Evolutionary conservation across 2,797 vertebrate genomes (phyloP).

Genomic region (Galago senegalensis): DNA sequence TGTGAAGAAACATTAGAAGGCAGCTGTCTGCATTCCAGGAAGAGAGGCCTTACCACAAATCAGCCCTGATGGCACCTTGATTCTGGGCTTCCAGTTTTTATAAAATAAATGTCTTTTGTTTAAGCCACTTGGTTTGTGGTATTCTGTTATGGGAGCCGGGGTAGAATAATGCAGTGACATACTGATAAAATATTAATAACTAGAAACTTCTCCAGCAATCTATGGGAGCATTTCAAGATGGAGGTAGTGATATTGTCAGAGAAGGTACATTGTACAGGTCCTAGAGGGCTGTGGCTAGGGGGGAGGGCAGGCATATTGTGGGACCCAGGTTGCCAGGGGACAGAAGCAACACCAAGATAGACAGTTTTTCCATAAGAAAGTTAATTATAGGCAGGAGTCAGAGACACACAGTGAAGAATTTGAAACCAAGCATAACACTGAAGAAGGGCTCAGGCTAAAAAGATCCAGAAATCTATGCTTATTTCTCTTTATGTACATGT

Average conservation of each 20-base stretch:
- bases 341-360: background rate
- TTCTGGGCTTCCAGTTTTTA: background rate
- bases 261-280: background rate
- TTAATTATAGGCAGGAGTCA: background rate
- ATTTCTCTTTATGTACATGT: background rate
- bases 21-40: background rate
- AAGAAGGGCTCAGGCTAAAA: background rate
- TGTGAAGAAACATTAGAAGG: background rate
- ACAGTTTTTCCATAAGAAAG: background rate
- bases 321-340: background rate
- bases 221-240: background rate
- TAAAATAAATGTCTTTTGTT: constrained; percentile 13
- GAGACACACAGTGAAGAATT: background rate
- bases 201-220: background rate
- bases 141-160: background rate
- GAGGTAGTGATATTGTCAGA: background rate
- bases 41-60: background rate
- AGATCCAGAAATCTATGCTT: background rate
- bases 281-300: background rate
- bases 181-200: background rate
- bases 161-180: background rate
- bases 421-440: background rate
- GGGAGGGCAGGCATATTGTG: background rate
- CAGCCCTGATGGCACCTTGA: background rate
- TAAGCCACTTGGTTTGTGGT: background rate